phyloP scores from a whole-genome alignment of 2,113 vertebrate genomes.

The Archocentrus centrarchus region DNA sequence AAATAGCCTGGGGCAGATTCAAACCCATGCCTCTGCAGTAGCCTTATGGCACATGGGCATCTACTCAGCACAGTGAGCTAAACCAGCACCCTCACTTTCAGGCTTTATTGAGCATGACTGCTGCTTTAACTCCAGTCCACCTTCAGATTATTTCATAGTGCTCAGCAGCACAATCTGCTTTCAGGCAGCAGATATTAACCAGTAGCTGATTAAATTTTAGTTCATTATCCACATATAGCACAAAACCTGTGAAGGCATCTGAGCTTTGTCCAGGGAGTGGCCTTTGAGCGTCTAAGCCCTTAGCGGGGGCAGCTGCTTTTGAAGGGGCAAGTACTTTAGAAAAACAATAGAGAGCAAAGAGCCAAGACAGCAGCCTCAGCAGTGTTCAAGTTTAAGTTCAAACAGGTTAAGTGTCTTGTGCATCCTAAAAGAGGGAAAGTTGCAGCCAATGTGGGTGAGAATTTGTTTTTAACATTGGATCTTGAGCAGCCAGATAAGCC shows the following conservation, averaged over 20 bases:
- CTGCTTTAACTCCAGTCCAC: conserved; percentile 1
- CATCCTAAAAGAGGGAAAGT: background rate
- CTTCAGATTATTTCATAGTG: background rate
- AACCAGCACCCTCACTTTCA: background rate
- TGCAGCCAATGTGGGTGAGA: background rate
- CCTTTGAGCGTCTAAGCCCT: conserved; percentile 18
- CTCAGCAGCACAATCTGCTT: conserved; percentile 1
- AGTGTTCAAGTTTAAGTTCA: background rate
- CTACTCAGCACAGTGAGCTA: background rate
- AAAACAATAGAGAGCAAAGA: conserved; percentile 24
- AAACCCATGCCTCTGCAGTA: background rate
- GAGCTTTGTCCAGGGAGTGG: conserved; percentile 23
- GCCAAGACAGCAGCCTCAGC: background rate
- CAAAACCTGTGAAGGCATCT: conserved; percentile 25
- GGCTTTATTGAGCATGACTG: background rate
- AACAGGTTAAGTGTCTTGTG: background rate
- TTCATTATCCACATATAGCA: conserved; percentile 41
- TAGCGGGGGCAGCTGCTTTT: conserved; percentile 13
- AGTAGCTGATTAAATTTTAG: conserved; percentile 13
- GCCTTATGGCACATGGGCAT: background rate
- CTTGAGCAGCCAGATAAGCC: background rate
- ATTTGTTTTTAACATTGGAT: conserved; percentile 2
- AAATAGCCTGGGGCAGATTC: background rate
- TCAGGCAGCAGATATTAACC: conserved; percentile 26
- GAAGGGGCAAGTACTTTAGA: conserved; percentile 18